A percentile compares a stretch with the other conserved stretches of the same genome.
phyloP scores from a whole-genome alignment of 2,888 invertebrate genomes.

The Hedya salicella region DNA sequence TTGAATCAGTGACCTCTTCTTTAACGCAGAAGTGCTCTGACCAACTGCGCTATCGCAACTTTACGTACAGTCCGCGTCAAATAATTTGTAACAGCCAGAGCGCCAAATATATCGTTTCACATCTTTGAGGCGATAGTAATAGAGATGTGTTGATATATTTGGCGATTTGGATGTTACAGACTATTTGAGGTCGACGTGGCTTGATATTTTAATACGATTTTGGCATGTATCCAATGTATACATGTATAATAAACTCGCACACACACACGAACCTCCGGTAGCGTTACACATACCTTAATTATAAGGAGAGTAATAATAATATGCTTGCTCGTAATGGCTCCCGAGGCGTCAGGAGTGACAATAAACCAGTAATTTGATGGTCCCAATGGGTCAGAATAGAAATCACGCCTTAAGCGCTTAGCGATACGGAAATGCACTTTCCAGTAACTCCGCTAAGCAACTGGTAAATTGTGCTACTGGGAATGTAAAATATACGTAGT shows the following conservation, averaged over 20 bases:
- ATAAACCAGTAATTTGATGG: conserved; percentile 34
- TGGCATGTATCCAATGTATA: neutral
- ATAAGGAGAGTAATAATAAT: conserved; percentile 40
- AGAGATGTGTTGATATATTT: no score
- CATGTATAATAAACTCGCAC: neutral
- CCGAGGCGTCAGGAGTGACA: conserved; percentile 32
- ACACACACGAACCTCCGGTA: neutral
- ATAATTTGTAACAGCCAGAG: no score
- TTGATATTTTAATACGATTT: neutral
- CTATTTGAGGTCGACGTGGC: no score
- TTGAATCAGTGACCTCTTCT: no score
- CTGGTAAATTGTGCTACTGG: conserved; percentile 6
- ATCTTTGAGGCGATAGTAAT: no score
- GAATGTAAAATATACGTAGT: neutral
- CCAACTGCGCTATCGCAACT: no score
- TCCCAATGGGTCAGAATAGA: conserved; percentile 37
- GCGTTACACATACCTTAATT: conserved; percentile 18
- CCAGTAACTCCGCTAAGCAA: conserved; percentile 16
- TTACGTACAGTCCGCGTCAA: no score
- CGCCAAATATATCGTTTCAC: no score
- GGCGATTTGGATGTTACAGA: no score
- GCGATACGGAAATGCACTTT: conserved; percentile 30
- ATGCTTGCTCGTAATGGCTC: conserved; percentile 16
- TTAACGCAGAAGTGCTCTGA: no score
- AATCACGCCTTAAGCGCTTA: conserved; percentile 33